A percentile compares a stretch with the other conserved stretches of the same genome.
phyloP scores from a whole-genome alignment of 2,797 vertebrate genomes.

The Aulostomus chinensis region DNA sequence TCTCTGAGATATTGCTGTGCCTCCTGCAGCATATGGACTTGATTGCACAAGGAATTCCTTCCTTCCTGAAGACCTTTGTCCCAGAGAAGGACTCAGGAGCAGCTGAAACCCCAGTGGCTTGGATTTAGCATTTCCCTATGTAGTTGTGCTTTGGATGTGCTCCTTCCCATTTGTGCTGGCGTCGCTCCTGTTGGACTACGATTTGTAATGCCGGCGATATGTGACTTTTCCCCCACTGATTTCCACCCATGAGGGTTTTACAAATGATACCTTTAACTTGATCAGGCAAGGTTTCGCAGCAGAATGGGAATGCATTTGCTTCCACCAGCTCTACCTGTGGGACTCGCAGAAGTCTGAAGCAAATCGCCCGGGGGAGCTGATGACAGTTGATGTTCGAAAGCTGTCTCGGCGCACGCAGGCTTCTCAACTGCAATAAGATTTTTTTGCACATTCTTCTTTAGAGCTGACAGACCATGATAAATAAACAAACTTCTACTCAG shows the following conservation, averaged over 20 bases:
- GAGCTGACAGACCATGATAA: slow-evolving; percentile 37
- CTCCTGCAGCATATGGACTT: no score
- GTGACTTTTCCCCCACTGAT: background rate
- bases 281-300: slow-evolving; percentile 18
- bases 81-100: background rate
- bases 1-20: no score
- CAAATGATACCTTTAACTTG: slow-evolving; percentile 25
- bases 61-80: slow-evolving; percentile 16
- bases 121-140: slow-evolving; percentile 4
- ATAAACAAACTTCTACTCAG: slow-evolving; percentile 51
- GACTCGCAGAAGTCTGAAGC: slow-evolving; percentile 7
- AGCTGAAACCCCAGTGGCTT: slow-evolving; percentile 5
- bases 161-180: slow-evolving; percentile 8
- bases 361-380: slow-evolving; percentile 15
- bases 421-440: slow-evolving; percentile 14
- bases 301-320: slow-evolving; percentile 21
- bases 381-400: slow-evolving; percentile 24
- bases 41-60: no score
- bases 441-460: slow-evolving; percentile 9
- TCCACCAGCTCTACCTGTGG: slow-evolving; percentile 15
- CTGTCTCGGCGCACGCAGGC: slow-evolving; percentile 1
- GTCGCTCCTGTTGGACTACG: slow-evolving; percentile 6
- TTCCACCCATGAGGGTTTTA: slow-evolving; percentile 1
- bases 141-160: slow-evolving; percentile 14
- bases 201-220: slow-evolving; percentile 18